phyloP scores from a whole-genome alignment of 2,113 vertebrate species.

The Onychostruthus taczanowskii region DNA sequence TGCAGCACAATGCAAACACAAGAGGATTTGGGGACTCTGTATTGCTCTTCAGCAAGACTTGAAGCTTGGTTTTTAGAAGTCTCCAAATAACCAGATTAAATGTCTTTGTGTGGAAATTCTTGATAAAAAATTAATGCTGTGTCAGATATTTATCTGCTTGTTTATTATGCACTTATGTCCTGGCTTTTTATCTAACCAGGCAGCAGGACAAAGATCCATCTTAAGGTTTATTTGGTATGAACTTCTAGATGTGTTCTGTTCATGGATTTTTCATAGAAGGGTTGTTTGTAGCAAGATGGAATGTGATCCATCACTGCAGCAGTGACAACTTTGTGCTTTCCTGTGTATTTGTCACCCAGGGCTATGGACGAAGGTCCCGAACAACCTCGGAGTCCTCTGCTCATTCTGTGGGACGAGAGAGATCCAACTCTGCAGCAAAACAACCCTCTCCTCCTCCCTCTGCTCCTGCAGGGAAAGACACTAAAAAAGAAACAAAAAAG shows the following conservation, averaged over 20 bases:
- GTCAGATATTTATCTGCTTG: background rate
- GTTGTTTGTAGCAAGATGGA: background rate
- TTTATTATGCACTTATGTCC: background rate
- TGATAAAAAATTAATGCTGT: background rate
- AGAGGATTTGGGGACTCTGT: background rate
- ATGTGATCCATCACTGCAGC: background rate
- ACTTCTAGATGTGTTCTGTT: background rate
- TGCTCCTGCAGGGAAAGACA: conserved; percentile 70
- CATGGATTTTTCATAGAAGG: background rate
- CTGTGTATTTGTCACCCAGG: conserved; percentile 49
- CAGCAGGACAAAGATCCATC: conserved; percentile 60
- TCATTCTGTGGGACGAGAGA: conserved; percentile 80
- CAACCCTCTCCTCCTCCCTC: conserved; percentile 76
- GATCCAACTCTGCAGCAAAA: conserved; percentile 70
- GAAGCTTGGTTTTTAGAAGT: background rate
- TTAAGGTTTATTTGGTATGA: background rate
- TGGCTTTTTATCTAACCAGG: conserved; percentile 61
- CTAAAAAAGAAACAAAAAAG: conserved; percentile 45
- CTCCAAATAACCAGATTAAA: background rate
- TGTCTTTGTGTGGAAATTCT: background rate
- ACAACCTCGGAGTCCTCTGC: conserved; percentile 84
- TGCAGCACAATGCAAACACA: background rate
- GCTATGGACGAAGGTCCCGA: conserved; percentile 72
- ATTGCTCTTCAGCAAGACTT: background rate
- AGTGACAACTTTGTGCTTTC: background rate